Conservation (phyloP, 2,888 invertebrate species). For the Hirtodrosophila duncani region DNA sequence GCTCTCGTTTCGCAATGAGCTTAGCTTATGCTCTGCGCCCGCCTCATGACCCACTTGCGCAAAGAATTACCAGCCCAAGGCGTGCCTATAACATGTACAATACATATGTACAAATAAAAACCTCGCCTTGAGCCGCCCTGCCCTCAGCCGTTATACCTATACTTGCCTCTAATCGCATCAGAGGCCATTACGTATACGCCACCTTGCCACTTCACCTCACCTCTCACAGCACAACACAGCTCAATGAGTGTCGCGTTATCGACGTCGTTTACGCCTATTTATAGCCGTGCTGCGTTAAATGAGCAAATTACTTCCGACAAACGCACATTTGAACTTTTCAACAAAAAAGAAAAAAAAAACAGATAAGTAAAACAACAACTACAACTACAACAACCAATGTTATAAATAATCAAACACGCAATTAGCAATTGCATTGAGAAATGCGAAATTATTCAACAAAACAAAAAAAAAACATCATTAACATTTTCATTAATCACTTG, state of each 20-base stretch:
- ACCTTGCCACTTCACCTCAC: slow-evolving; percentile 28
- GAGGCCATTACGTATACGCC: slow-evolving; percentile 55
- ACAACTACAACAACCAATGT: slow-evolving; percentile 1
- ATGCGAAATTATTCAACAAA: slow-evolving; percentile 5
- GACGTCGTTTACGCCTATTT: slow-evolving; percentile 40
- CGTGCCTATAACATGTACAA: too few species aligned
- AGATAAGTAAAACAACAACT: not conserved
- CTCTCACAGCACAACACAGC: slow-evolving; percentile 16
- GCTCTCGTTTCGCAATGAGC: not conserved
- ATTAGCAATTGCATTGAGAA: slow-evolving; percentile 22
- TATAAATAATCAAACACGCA: slow-evolving; percentile 42
- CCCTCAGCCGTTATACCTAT: slow-evolving; percentile 1
- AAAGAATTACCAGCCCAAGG: slow-evolving; percentile 24
- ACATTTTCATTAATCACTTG: slow-evolving; percentile 1
- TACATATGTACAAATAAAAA: slow-evolving; percentile 23
- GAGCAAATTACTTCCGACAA: slow-evolving; percentile 57
- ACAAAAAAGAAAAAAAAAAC: too few species aligned
- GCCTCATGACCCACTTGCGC: slow-evolving; percentile 50
- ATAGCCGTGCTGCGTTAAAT: slow-evolving; percentile 43
- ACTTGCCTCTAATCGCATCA: slow-evolving; percentile 20
- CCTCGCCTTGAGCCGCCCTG: not conserved
- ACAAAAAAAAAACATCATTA: slow-evolving; percentile 6
- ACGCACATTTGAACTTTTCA: slow-evolving; percentile 63
- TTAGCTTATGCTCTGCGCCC: slow-evolving; percentile 5
- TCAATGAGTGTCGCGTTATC: slow-evolving; percentile 27